Evolutionary conservation across 2,797 vertebrate species (phyloP).

Genomic region (Babyrousa celebensis): DNA sequence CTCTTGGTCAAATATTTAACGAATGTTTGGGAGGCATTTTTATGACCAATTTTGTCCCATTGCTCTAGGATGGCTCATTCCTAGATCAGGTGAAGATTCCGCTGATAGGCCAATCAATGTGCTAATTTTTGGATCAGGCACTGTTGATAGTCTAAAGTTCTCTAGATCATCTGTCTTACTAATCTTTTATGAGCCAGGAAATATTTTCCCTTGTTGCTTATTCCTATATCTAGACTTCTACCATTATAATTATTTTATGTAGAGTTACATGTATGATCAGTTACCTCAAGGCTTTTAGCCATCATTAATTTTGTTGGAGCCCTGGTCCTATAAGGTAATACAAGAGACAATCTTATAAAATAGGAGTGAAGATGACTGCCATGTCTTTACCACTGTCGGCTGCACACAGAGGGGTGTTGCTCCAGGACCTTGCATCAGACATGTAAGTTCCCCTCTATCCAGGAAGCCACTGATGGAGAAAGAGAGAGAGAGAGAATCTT

Average conservation of each 20-base stretch:
- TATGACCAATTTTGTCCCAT: not conserved
- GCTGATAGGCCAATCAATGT: not conserved
- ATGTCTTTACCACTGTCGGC: too few relatives aligned
- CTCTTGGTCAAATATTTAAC: not conserved
- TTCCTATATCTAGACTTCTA: not conserved
- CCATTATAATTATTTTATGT: not conserved
- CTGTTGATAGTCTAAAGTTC: not conserved
- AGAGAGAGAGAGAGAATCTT: too few relatives aligned
- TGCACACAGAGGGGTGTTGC: too few relatives aligned
- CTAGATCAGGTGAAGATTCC: not conserved
- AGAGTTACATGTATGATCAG: not conserved
- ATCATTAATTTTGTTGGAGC: not conserved
- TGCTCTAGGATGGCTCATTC: too few relatives aligned
- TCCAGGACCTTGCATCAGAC: too few relatives aligned
- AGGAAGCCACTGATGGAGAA: too few relatives aligned
- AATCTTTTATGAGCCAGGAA: not conserved
- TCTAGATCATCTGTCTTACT: not conserved
- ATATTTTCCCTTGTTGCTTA: not conserved
- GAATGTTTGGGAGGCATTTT: not conserved
- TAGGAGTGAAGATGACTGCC: too few relatives aligned
- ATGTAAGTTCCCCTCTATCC: too few relatives aligned
- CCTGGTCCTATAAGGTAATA: not conserved
- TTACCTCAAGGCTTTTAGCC: not conserved
- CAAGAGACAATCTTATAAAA: not conserved
- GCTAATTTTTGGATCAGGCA: not conserved